Conservation (phyloP, 2,888 invertebrate species). For the Hylaea fasciaria region DNA sequence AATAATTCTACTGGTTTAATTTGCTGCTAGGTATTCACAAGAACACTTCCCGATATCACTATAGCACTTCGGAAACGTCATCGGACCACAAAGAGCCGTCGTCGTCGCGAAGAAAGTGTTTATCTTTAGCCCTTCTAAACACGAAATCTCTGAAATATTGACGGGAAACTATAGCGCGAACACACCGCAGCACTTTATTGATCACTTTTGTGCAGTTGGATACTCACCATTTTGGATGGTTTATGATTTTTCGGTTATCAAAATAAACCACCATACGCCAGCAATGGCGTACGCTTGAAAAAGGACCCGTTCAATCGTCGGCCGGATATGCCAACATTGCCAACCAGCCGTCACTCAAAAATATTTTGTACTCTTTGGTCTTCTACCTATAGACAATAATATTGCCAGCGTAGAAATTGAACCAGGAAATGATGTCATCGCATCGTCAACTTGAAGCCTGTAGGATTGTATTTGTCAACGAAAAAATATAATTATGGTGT, state of each 20-base stretch:
- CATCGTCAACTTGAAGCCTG: no score
- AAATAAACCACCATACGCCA: conserved; percentile 92
- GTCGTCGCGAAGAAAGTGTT: conserved; percentile 56
- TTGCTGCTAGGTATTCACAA: conserved; percentile 29
- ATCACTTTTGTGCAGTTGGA: conserved; percentile 61
- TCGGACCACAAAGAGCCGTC: conserved; percentile 66
- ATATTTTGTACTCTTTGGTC: conserved; percentile 13
- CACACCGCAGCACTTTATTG: conserved; percentile 60
- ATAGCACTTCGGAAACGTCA: conserved; percentile 76
- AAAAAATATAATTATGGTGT: no score
- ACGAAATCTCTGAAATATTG: conserved; percentile 66
- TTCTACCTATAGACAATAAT: conserved; percentile 56
- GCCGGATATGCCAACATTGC: conserved; percentile 74
- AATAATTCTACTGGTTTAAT: background rate
- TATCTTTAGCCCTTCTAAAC: conserved; percentile 49
- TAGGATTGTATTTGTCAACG: no score
- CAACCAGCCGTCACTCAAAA: conserved; percentile 28
- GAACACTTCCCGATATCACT: conserved; percentile 59
- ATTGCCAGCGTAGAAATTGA: conserved; percentile 46
- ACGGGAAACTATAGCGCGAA: conserved; percentile 55
- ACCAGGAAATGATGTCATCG: no score
- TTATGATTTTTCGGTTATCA: conserved; percentile 89
- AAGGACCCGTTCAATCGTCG: conserved; percentile 83
- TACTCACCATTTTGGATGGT: conserved; percentile 94
- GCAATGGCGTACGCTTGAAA: conserved; percentile 94